Evolutionary conservation across 2,888 invertebrate species (phyloP), one percentile per base, ranked within the genome.

Genomic region (Cistogaster globosa): DNA sequence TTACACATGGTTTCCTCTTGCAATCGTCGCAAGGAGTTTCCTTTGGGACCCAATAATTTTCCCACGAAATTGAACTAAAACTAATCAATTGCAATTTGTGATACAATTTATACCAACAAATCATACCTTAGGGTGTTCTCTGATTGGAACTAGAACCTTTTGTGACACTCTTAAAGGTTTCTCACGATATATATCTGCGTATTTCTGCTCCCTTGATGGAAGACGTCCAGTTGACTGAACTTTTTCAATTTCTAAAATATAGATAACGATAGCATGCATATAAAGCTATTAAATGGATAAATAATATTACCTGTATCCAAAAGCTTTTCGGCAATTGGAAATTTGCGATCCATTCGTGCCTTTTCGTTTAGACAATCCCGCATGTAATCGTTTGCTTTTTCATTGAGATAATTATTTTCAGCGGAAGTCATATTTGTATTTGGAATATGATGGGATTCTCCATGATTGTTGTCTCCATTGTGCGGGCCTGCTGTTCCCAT

Each of bases 1-100:
- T 98, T 98, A 91, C 98, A 97, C 95, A 97, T 97, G 14, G 98
- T 98, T 92, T 98, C 98, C 91, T 98, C 98, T 92, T 98, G 98
- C 38, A 98, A 94, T 87, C 97, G 94, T 92, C 98, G 98, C 91
- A 98, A 93, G 0, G 98, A 97, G 93, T 97, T 97, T 72, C 98
- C 98, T 93, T 98, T 98, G 18, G 98, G 98, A 2, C 98, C 98
- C 89, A 98, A 93, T 86, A 98, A 94, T 93, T 98, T 98, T 9
- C 98, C 98, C 87, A 98, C 98, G 93, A 98, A 98, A 93, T 98
- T 98, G 92, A 98, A 98, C 98, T 89, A 65, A 77, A 77, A 80
- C 38, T 16, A 32, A n/a, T 67, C 0, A 32, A 26, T 18, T 63
- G 20, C 1, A 51, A 51, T 48, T 32, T 65, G 20, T 6, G 22